These are phyloP conservation scores for Phragmatobia fuliginosa DNA, from an alignment of 2,888 invertebrate genomes.

Conservation along the genomic window DNA sequence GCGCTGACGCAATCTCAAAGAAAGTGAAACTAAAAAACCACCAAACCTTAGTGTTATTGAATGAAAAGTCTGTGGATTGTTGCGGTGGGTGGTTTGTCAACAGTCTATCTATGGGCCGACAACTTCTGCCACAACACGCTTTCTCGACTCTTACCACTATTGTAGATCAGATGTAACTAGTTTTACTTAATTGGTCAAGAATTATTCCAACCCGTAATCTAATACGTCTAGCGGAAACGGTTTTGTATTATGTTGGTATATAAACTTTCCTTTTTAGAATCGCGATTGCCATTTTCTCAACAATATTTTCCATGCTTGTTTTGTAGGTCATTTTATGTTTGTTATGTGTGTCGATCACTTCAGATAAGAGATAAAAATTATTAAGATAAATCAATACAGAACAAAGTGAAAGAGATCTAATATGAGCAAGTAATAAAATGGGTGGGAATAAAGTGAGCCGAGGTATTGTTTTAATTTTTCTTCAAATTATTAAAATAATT, in stretches of 20 bases:
- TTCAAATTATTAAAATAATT: not conserved
- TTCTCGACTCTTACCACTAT: slow-evolving; percentile 59
- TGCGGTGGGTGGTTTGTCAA: slow-evolving; percentile 65
- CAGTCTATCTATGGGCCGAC: slow-evolving; percentile 51
- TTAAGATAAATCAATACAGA: not conserved
- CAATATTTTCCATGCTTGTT: not conserved
- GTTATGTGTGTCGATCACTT: not conserved
- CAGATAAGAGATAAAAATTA: not conserved
- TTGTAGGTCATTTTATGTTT: not conserved
- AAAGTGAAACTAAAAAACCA: slow-evolving; percentile 78
- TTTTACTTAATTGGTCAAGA: slow-evolving; percentile 62
- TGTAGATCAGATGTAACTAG: slow-evolving; percentile 52
- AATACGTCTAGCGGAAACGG: slow-evolving; percentile 49
- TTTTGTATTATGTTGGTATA: slow-evolving; percentile 21
- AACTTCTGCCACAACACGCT: slow-evolving; percentile 63
- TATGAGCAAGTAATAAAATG: not conserved
- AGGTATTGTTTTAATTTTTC: not conserved
- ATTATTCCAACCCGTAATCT: slow-evolving; percentile 57
- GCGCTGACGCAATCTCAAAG: slow-evolving; percentile 69
- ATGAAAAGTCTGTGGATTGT: slow-evolving; percentile 64
- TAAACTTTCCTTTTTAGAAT: slow-evolving; percentile 20
- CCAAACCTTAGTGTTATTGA: slow-evolving; percentile 66
- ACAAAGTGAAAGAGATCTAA: not conserved
- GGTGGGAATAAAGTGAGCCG: not conserved
- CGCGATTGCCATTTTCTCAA: slow-evolving; percentile 2